Percentiles rank a stretch among this genome's conserved stretches.
These are phyloP conservation scores for Paraescarpia echinospica DNA, from an alignment of 1,140 invertebrate genomes.

Conservation along the genomic window DNA sequence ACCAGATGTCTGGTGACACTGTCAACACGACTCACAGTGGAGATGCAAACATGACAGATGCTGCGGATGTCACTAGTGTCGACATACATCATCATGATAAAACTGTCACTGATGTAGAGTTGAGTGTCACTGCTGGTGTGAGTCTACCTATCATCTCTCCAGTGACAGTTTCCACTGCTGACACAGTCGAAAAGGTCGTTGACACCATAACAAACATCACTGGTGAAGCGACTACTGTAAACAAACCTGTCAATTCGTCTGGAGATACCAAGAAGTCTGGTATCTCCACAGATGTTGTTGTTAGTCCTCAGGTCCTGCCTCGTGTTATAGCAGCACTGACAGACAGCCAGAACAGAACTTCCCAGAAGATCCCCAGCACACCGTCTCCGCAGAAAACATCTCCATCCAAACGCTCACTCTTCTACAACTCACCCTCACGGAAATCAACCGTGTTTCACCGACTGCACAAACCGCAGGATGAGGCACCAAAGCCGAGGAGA, in stretches of 20 bases:
- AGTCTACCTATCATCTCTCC: neutral
- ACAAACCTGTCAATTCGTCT: neutral
- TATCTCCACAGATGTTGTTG: neutral
- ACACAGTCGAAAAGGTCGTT: neutral
- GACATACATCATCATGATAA: neutral
- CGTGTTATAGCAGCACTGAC: neutral
- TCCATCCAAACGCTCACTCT: neutral
- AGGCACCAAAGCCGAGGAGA: neutral
- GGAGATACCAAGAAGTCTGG: too few relatives aligned
- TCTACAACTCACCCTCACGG: neutral
- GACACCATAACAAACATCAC: neutral
- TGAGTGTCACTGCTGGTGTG: neutral
- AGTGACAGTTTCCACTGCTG: neutral
- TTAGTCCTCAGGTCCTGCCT: neutral
- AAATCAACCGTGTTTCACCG: neutral
- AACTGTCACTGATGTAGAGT: neutral
- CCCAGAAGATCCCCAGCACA: neutral
- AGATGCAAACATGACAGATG: neutral
- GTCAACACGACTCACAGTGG: neutral
- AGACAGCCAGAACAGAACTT: neutral
- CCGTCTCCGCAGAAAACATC: neutral
- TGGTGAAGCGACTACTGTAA: too few relatives aligned
- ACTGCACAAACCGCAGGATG: neutral
- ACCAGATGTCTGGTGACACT: neutral
- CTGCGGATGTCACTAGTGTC: neutral